Conservation (phyloP, 2,888 invertebrate species). For the Leucophenga montana region DNA sequence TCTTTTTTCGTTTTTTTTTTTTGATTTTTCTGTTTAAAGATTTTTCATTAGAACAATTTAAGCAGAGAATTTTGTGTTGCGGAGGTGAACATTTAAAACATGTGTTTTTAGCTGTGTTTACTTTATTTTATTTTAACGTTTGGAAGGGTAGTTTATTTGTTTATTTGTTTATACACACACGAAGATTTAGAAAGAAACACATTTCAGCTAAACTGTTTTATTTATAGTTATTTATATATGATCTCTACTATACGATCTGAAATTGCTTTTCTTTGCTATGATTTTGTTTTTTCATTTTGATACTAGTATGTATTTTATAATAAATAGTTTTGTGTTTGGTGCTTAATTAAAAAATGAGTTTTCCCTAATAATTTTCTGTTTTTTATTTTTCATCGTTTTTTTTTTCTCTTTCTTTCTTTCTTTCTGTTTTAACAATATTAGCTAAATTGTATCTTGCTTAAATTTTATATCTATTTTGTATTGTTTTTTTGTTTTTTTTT, state of each 20-base stretch:
- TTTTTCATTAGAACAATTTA: background rate
- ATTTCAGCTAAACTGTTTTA: background rate
- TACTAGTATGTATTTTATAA: conserved; percentile 1
- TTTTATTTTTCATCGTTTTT: background rate
- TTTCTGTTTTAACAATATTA: conserved; percentile 25
- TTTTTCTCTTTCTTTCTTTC: too few species aligned
- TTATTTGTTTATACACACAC: background rate
- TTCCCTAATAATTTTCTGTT: conserved; percentile 27
- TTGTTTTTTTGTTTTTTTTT: too few species aligned
- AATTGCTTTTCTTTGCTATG: conserved; percentile 25
- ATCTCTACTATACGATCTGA: conserved; percentile 1
- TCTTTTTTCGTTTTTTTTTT: background rate
- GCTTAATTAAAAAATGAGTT: conserved; percentile 34
- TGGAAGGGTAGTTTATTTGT: background rate
- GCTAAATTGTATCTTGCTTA: conserved; percentile 9
- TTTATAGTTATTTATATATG: conserved; percentile 14
- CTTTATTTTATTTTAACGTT: too few species aligned
- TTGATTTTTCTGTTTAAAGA: conserved; percentile 1
- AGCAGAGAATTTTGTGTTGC: background rate
- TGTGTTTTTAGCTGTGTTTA: too few species aligned
- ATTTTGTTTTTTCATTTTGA: background rate
- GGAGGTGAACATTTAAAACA: too few species aligned
- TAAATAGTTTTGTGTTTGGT: conserved; percentile 14
- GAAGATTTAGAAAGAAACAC: background rate
- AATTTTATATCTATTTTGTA: background rate